Evolutionary conservation across 2,113 vertebrate species (phyloP), one percentile per base, ranked within the genome.

Genomic region (Semnornis frantzii): DNA sequence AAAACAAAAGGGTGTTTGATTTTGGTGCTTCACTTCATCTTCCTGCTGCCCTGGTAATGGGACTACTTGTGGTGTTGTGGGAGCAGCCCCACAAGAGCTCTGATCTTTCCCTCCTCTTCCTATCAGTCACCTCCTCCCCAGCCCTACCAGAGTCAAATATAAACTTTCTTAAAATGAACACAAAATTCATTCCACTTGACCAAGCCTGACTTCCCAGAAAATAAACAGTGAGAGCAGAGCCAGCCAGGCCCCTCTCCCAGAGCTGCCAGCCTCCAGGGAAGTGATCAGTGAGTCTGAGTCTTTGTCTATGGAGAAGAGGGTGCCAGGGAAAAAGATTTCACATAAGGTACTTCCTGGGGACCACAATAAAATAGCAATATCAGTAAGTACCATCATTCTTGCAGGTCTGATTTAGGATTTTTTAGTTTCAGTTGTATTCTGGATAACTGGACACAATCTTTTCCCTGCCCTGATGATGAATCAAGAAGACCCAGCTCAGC

Each of bases 141-240:
- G 34, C 72, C 50, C 65, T 90, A 79, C 91, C 81, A 4, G 42
- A 83, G 89, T 95, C 93, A 97, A 96, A 96, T 94, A 97, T 96
- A 97, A 96, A 93, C 92, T 85, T 97, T 81, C 95, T 94, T 93
- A 94, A 97, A 97, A 97, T 92, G 93, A 90, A 66, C 75, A 92
- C 79, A 88, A 39, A 64, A 66, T 85, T 91, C 88, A 91, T 94
- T 94, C 86, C 89, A 33, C 86, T 96, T 91, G 81, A 93, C 86
- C 89, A 91, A 94, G 75, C 63, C 95, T 87, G 79, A 73, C 93
- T 95, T 96, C 96, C 90, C 92, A 95, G 93, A 96, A 96, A 91
- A 90, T 58, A 93, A 94, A 87, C 87, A 93, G 62, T 3, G 3
- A 82, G 81, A 79, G 30, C 50, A 69, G 64, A 92, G 60, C 69